Evolutionary conservation across 2,113 vertebrate genomes (phyloP).

Genomic region (Lipotes vexillifer): DNA sequence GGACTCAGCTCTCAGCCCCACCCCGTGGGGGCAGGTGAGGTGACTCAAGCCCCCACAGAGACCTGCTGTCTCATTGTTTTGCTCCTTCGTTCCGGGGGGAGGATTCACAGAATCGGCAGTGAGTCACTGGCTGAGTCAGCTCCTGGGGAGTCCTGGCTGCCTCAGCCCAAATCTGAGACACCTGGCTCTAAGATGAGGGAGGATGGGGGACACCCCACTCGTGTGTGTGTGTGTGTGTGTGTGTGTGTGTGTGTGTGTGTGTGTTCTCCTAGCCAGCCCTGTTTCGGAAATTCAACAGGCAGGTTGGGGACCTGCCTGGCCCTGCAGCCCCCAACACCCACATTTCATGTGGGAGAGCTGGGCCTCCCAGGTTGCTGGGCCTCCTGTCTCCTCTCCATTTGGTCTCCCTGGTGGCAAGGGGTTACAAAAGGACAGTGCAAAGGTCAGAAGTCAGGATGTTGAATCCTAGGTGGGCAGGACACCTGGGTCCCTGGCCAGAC

Average conservation of each 20-base stretch:
- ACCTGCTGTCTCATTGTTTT: not conserved
- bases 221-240: not conserved
- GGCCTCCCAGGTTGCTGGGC: not conserved
- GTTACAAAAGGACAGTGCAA: not conserved
- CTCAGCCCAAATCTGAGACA: not conserved
- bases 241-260: too few relatives aligned
- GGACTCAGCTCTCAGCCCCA: not conserved
- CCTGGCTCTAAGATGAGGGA: not conserved
- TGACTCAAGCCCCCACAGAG: not conserved
- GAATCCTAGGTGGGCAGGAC: not conserved
- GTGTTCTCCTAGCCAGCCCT: not conserved
- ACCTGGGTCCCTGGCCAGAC: not conserved
- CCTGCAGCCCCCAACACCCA: not conserved
- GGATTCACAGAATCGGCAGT: not conserved
- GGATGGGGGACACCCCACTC: not conserved
- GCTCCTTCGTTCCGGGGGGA: not conserved
- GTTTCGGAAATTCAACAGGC: not conserved
- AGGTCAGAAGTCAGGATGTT: not conserved
- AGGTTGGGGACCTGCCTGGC: not conserved
- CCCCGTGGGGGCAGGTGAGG: not conserved
- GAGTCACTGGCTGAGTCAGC: not conserved
- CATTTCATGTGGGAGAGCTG: not conserved
- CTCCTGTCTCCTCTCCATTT: not conserved
- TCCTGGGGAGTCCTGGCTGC: not conserved
- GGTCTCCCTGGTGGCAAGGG: not conserved